Conservation (phyloP, 2,888 invertebrate species). For the Cosmorhoe ocellata region DNA sequence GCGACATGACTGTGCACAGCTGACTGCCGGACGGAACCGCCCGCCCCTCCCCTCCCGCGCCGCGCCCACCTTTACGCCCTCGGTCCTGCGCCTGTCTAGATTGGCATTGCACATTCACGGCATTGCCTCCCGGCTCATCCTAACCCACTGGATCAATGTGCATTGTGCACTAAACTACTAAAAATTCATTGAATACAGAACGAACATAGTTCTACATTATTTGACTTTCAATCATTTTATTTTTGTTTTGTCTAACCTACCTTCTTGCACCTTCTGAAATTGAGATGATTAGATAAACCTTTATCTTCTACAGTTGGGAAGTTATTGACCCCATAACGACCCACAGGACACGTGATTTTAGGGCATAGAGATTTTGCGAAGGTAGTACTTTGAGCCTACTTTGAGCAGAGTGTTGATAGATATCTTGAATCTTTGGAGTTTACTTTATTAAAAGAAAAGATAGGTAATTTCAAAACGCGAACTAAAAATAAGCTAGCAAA, state of each 20-base stretch:
- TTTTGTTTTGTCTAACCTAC: neutral
- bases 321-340: conserved; percentile 79
- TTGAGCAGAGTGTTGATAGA: neutral
- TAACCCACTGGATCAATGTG: conserved; percentile 27
- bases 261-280: conserved; percentile 12
- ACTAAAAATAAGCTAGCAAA: conserved; percentile 45
- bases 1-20: conserved; percentile 77
- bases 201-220: neutral
- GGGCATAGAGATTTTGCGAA: conserved; percentile 5
- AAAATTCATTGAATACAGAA: neutral
- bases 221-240: neutral
- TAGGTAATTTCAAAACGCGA: conserved; percentile 17
- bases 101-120: conserved; percentile 53
- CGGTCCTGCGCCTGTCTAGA: conserved; percentile 50
- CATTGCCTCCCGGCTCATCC: conserved; percentile 36
- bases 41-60: conserved; percentile 47
- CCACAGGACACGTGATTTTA: conserved; percentile 75
- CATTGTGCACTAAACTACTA: conserved; percentile 14
- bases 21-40: conserved; percentile 70
- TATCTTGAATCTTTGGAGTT: conserved; percentile 4
- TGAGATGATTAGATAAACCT: conserved; percentile 6
- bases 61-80: conserved; percentile 45
- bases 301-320: conserved; percentile 33
- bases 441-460: conserved; percentile 25
- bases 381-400: neutral